phyloP scores from a whole-genome alignment of 2,797 vertebrate species.

The Amphiprion clarkii region DNA sequence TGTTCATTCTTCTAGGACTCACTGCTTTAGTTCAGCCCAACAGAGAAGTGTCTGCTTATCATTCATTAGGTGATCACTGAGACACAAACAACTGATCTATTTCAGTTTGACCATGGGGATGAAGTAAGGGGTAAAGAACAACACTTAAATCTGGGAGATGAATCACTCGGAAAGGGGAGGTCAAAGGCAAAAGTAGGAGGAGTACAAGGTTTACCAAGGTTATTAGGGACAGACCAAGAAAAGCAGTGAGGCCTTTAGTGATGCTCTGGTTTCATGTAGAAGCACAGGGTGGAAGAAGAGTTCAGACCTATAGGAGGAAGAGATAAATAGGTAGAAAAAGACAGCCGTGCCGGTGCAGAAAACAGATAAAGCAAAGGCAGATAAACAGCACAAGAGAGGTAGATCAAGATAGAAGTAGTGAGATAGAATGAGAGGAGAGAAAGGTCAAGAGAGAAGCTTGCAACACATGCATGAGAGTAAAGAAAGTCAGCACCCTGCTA shows the following conservation, averaged over 20 bases:
- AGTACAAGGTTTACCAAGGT: slow-evolving; percentile 94
- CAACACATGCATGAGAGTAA: slow-evolving; percentile 76
- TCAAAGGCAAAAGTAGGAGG: slow-evolving; percentile 72
- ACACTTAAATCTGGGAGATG: slow-evolving; percentile 61
- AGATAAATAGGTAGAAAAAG: slow-evolving; percentile 85
- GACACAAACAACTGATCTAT: slow-evolving; percentile 31
- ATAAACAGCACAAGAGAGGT: slow-evolving; percentile 62
- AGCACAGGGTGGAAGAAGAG: slow-evolving; percentile 98
- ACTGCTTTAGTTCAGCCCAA: slow-evolving; percentile 73
- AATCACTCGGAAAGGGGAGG: slow-evolving; percentile 57
- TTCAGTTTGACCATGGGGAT: slow-evolving; percentile 43
- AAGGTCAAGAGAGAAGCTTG: slow-evolving; percentile 67
- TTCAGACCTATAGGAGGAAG: slow-evolving; percentile 98
- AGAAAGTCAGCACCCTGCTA: slow-evolving; percentile 63
- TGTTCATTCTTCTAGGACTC: slow-evolving; percentile 69
- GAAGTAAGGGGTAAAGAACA: slow-evolving; percentile 40
- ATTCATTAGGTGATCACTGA: slow-evolving; percentile 13
- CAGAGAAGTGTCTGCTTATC: slow-evolving; percentile 21
- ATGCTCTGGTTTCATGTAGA: slow-evolving; percentile 99
- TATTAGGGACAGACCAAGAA: slow-evolving; percentile 99
- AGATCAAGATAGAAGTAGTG: slow-evolving; percentile 60
- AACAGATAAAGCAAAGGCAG: slow-evolving; percentile 68
- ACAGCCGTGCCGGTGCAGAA: slow-evolving; percentile 73
- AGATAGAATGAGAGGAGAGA: slow-evolving; percentile 68
- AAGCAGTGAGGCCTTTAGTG: slow-evolving; percentile 99